Percentiles rank a stretch among this genome's conserved stretches.
These are phyloP conservation scores for Chrysomela aeneicollis DNA, from an alignment of 2,888 invertebrate genomes.

Conservation along the genomic window DNA sequence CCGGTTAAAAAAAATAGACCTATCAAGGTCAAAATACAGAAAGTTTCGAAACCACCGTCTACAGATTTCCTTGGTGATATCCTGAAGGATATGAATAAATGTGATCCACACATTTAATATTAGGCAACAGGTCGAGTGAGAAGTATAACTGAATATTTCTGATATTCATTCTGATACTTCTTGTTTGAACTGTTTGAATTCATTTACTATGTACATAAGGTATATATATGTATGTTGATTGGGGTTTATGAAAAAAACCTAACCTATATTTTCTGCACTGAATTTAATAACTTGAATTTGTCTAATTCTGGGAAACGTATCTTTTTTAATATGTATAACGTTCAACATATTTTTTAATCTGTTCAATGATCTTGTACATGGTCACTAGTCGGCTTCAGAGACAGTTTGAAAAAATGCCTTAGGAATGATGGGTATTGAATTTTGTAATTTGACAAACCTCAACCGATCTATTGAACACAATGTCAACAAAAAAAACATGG, in stretches of 20 bases:
- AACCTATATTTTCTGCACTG: too few species aligned
- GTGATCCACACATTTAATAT: slow-evolving; percentile 56
- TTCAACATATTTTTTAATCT: too few species aligned
- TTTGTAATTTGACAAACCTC: too few species aligned
- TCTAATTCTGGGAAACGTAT: too few species aligned
- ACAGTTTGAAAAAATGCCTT: too few species aligned
- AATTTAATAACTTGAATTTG: too few species aligned
- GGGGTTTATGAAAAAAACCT: background rate
- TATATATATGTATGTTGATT: slow-evolving; percentile 1
- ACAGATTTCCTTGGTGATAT: slow-evolving; percentile 60
- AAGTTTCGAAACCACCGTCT: slow-evolving; percentile 49
- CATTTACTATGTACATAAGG: slow-evolving; percentile 21
- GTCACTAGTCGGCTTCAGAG: too few species aligned
- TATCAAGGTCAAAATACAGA: slow-evolving; percentile 49
- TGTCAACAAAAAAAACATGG: too few species aligned
- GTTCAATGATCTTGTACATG: too few species aligned
- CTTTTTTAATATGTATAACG: too few species aligned
- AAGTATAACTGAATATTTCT: slow-evolving; percentile 29
- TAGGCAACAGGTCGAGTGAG: slow-evolving; percentile 45
- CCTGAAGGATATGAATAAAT: slow-evolving; percentile 58
- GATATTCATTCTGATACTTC: slow-evolving; percentile 29
- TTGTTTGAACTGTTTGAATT: slow-evolving; percentile 35
- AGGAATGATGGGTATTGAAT: too few species aligned
- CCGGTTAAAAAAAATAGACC: slow-evolving; percentile 46
- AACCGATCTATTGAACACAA: too few species aligned